These are phyloP conservation scores for Drosophila ohnishii DNA, from an alignment of 1,140 invertebrate genomes.

Conservation along the genomic window DNA sequence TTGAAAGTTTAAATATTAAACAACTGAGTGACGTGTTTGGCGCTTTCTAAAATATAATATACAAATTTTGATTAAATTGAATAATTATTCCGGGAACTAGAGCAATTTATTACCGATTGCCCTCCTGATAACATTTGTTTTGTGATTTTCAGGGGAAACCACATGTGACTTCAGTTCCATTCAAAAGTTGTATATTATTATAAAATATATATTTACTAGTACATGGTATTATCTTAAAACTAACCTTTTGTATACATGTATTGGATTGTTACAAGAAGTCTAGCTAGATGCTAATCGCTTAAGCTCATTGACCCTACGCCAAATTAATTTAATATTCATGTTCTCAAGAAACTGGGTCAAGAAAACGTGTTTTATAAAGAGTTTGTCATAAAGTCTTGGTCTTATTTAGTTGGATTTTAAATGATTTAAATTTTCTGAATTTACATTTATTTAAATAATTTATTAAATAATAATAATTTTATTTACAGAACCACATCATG, in stretches of 20 bases:
- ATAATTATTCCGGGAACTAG: slow-evolving; percentile 3
- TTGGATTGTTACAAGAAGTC: not conserved
- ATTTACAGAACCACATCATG: slow-evolving; percentile 47
- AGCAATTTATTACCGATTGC: not conserved
- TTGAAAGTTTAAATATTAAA: not conserved
- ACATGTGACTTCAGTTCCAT: not conserved
- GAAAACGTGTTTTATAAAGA: no score
- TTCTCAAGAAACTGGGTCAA: no score
- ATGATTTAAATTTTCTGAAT: no score
- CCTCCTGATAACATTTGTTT: slow-evolving; percentile 9
- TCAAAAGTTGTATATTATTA: not conserved
- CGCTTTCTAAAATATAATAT: not conserved
- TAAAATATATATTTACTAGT: no score
- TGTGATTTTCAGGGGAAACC: not conserved
- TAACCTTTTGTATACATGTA: not conserved
- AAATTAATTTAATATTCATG: not conserved
- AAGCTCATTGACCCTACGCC: not conserved
- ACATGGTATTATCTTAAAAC: not conserved
- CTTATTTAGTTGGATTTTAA: no score
- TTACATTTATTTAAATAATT: not conserved
- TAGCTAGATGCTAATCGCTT: not conserved
- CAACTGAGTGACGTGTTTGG: not conserved
- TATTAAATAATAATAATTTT: not conserved
- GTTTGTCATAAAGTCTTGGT: no score
- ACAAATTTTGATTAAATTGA: not conserved